A percentile compares a stretch with the other conserved stretches of the same genome.
Evolutionary conservation across 1,140 invertebrate genomes (phyloP).

Genomic region (Lasaia peninsularis): DNA sequence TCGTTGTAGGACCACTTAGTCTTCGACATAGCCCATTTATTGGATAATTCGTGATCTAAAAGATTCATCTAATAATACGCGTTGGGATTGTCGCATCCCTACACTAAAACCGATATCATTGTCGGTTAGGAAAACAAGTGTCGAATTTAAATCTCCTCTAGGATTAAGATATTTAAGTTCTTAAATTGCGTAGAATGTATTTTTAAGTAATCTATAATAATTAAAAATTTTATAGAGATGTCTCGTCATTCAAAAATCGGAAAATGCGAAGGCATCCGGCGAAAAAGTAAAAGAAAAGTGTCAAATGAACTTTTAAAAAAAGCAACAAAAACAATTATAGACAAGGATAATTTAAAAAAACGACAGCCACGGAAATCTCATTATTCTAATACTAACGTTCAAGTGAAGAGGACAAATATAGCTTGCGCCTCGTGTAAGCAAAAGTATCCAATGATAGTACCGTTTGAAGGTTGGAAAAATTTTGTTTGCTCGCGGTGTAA

Average conservation of each 20-base stretch:
- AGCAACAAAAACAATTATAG: conserved; percentile 20
- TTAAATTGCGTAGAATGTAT: too few relatives aligned
- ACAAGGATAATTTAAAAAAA: conserved; percentile 20
- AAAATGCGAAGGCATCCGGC: conserved; percentile 22
- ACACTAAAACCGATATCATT: too few relatives aligned
- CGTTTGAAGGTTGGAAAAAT: conserved; percentile 30
- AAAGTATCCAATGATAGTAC: conserved; percentile 44
- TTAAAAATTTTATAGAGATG: conserved; percentile 28
- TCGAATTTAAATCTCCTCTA: too few relatives aligned
- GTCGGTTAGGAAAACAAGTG: too few relatives aligned
- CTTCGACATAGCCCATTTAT: too few relatives aligned
- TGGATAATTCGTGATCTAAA: too few relatives aligned
- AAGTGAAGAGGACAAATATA: conserved; percentile 36
- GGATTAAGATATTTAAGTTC: too few relatives aligned
- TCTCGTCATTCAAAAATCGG: conserved; percentile 28
- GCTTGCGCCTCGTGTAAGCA: conserved; percentile 41
- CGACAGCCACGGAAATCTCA: conserved; percentile 20
- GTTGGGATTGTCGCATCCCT: too few relatives aligned
- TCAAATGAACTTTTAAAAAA: conserved; percentile 23
- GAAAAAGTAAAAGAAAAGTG: conserved; percentile 14
- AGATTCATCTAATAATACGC: too few relatives aligned
- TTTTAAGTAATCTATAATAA: too few relatives aligned
- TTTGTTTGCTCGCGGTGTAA: conserved; percentile 52
- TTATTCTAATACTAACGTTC: conserved; percentile 16
- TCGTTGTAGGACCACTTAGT: too few relatives aligned